Percentiles rank a stretch among this genome's conserved stretches.
Evolutionary conservation across 1,140 invertebrate genomes (phyloP).

Genomic region (Drosophila burlai): DNA sequence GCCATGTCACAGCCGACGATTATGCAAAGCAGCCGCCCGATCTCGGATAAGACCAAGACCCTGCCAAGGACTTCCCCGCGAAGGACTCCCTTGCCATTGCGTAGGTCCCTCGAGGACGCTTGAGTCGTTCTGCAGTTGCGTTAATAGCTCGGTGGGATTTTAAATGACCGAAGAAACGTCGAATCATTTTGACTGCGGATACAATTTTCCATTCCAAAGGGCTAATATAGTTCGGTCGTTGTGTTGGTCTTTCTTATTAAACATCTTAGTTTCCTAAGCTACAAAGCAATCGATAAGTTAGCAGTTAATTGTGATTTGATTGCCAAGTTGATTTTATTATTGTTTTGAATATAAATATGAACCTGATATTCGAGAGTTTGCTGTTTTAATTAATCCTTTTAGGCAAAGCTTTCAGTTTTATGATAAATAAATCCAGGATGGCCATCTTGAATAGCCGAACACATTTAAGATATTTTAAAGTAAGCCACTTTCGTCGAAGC

Average conservation of each 20-base stretch:
- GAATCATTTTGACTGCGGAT: not conserved
- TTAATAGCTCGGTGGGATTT: slow-evolving; percentile 30
- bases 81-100: slow-evolving; percentile 37
- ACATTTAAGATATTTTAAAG: not conserved
- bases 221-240: not conserved
- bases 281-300: not conserved
- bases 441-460: not conserved
- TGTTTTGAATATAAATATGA: not conserved
- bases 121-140: slow-evolving; percentile 4
- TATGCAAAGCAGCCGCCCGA: slow-evolving; percentile 69
- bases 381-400: not conserved
- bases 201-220: not conserved
- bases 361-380: not conserved
- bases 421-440: not conserved
- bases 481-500: not conserved
- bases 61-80: slow-evolving; percentile 4
- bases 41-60: slow-evolving; percentile 52
- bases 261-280: no score
- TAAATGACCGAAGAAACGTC: slow-evolving; percentile 8
- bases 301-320: not conserved
- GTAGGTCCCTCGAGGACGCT: slow-evolving; percentile 21
- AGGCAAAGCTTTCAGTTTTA: not conserved
- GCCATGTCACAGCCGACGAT: slow-evolving; percentile 75
- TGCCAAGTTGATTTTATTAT: not conserved
- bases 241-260: not conserved